Evolutionary conservation across 2,797 vertebrate species (phyloP).

Genomic region (Pyrocephalus nanus): DNA sequence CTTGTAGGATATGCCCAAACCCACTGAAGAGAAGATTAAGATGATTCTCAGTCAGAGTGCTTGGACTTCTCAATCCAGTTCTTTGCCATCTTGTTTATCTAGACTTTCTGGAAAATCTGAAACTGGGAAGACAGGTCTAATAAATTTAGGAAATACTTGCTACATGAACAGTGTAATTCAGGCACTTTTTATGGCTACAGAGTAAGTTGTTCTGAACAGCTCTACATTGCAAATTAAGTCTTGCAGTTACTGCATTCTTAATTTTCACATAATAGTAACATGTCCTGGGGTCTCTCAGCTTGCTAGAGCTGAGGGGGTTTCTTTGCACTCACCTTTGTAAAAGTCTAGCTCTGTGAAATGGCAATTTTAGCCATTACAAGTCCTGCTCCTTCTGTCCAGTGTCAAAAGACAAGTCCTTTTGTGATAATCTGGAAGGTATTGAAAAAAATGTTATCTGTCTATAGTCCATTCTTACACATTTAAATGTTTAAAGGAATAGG

Average conservation of each 20-base stretch:
- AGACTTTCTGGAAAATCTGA: slow-evolving; percentile 93
- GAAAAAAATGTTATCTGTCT: background rate
- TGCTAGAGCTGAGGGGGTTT: background rate
- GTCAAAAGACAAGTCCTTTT: background rate
- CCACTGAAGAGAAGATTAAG: slow-evolving; percentile 93
- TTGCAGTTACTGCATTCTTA: background rate
- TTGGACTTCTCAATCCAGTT: slow-evolving; percentile 97
- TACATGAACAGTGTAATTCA: slow-evolving; percentile 99
- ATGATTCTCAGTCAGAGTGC: slow-evolving; percentile 96
- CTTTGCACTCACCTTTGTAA: background rate
- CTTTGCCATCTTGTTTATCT: slow-evolving; percentile 88
- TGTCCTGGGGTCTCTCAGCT: background rate
- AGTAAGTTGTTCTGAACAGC: slow-evolving; percentile 82
- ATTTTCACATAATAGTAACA: background rate
- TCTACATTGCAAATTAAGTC: background rate
- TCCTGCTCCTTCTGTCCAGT: background rate
- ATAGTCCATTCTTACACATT: background rate
- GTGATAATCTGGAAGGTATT: background rate
- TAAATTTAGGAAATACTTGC: slow-evolving; percentile 98
- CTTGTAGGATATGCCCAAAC: slow-evolving; percentile 90
- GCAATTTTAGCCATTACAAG: background rate
- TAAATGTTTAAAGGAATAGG: background rate
- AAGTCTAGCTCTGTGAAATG: background rate
- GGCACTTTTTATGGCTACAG: slow-evolving; percentile 97
- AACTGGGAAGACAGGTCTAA: slow-evolving; percentile 95